Evolutionary conservation across 2,888 invertebrate species (phyloP).

Genomic region (Lithophane socia): DNA sequence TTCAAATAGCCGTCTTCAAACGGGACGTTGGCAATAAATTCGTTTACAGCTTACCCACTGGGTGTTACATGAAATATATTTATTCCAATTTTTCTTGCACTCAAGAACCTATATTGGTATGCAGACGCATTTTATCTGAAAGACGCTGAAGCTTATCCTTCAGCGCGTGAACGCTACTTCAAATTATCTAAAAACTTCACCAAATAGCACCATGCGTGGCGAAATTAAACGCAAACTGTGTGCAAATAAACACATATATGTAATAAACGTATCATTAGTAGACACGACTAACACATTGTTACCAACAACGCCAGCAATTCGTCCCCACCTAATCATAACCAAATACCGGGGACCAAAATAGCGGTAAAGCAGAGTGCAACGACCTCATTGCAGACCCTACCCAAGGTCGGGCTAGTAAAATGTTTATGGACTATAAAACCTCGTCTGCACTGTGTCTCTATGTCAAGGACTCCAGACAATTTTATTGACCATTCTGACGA

Average conservation of each 20-base stretch:
- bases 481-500: conserved; percentile 85
- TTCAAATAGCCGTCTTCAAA: conserved; percentile 52
- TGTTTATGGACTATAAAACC: conserved; percentile 90
- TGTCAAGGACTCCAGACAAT: conserved; percentile 89
- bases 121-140: conserved; percentile 10
- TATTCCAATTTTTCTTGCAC: conserved; percentile 42
- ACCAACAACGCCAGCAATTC: conserved; percentile 46
- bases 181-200: conserved; percentile 5
- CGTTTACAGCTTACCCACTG: conserved; percentile 34
- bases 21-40: conserved; percentile 58
- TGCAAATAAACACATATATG: conserved; percentile 20
- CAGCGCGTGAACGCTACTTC: not conserved
- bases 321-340: conserved; percentile 71
- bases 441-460: conserved; percentile 88
- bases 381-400: conserved; percentile 89
- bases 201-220: not conserved
- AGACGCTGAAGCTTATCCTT: not conserved
- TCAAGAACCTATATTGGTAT: conserved; percentile 22
- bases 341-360: conserved; percentile 72
- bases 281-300: conserved; percentile 28
- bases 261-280: conserved; percentile 33
- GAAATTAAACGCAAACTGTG: conserved; percentile 14
- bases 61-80: conserved; percentile 47
- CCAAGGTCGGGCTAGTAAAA: conserved; percentile 90
- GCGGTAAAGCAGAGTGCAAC: conserved; percentile 86